These are phyloP conservation scores for Pygocentrus nattereri DNA, from an alignment of 2,797 vertebrate genomes.

Conservation along the genomic window DNA sequence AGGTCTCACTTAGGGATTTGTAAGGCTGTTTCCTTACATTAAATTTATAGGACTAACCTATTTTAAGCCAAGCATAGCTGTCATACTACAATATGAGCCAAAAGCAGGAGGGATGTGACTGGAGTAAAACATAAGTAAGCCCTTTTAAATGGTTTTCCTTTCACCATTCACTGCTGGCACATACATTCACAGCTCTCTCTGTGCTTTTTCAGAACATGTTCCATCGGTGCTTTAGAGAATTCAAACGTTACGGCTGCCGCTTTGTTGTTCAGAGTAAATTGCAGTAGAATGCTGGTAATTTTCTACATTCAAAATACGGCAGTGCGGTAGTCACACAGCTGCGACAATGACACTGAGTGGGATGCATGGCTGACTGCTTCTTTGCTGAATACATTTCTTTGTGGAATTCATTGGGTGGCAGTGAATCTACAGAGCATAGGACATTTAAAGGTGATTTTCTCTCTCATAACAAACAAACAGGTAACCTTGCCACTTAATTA, in stretches of 20 bases:
- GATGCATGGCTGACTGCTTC: neutral
- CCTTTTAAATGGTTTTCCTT: neutral
- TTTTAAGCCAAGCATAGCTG: neutral
- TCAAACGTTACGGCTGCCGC: neutral
- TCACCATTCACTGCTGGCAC: neutral
- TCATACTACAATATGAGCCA: neutral
- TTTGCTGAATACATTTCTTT: neutral
- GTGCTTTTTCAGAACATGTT: neutral
- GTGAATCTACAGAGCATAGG: neutral
- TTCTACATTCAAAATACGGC: constrained; percentile 3
- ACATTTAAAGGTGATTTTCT: neutral
- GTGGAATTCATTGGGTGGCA: neutral
- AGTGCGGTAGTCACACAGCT: neutral
- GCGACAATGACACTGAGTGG: constrained; percentile 4
- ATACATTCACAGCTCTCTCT: neutral
- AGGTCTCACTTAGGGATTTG: neutral
- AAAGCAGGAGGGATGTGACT: neutral
- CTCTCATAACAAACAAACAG: neutral
- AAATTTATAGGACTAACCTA: neutral
- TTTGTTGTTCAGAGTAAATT: constrained; percentile 19
- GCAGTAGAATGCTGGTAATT: constrained; percentile 14
- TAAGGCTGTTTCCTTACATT: neutral
- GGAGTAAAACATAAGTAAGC: neutral
- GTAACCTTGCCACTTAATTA: constrained; percentile 13
- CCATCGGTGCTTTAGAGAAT: neutral